Evolutionary conservation across 2,113 vertebrate genomes (phyloP).

Genomic region (Amphiprion percula): DNA sequence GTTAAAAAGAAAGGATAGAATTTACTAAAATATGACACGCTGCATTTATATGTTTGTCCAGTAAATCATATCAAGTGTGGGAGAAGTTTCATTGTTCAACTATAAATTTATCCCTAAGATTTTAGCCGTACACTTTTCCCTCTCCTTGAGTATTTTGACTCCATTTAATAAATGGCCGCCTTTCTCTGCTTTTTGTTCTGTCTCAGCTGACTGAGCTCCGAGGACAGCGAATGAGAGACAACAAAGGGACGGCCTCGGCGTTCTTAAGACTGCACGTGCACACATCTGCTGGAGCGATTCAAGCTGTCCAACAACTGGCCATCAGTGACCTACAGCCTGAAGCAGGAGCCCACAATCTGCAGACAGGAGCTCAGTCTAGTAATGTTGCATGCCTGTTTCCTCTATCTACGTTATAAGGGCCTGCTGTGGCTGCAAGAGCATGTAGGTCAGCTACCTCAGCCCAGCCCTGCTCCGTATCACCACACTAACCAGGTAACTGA

Average conservation of each 20-base stretch:
- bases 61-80: not conserved
- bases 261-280: not conserved
- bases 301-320: conserved; percentile 44
- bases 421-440: not conserved
- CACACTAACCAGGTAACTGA: conserved; percentile 4
- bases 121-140: no score
- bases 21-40: no score
- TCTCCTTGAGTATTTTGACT: not conserved
- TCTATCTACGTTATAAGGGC: not conserved
- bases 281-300: conserved; percentile 50
- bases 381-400: not conserved
- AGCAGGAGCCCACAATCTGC: conserved; percentile 30
- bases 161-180: not conserved
- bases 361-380: conserved; percentile 8
- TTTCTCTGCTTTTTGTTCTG: conserved; percentile 15
- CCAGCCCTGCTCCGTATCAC: not conserved
- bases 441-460: conserved; percentile 41
- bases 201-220: not conserved
- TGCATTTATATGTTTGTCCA: no score
- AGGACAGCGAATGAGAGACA: not conserved
- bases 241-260: conserved; percentile 24
- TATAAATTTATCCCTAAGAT: not conserved
- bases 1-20: no score
- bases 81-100: not conserved
- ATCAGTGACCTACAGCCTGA: conserved; percentile 75